Evolutionary conservation across 2,797 vertebrate genomes (phyloP), one percentile per base, ranked within the genome.

Genomic region (Chaenodraco wilsoni): DNA sequence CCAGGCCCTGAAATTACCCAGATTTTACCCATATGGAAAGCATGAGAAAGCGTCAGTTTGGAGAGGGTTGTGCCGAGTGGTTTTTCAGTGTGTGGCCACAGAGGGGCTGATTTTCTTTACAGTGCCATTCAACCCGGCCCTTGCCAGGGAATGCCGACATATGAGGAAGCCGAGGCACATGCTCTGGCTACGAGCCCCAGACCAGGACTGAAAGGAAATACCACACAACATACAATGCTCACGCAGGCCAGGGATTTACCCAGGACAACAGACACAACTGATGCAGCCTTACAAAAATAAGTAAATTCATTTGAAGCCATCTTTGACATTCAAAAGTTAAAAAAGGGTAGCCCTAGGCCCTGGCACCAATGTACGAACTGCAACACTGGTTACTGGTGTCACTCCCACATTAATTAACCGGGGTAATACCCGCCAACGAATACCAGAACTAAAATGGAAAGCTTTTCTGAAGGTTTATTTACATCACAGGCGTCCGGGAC

Each of bases 1-100:
- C 77, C 76, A 55, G 57, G 87, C 87, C 90, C 92, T 92, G 87
- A 94, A 95, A 94, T 94, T 92, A 94, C 88, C 65, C 74, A 83
- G 83, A 91, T 87, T 89, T 85, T 72, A 87, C 81, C 85, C 93
- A 92, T 92, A 93, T 90, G 93, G 92, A 92, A 91, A 92, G 88
- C 90, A 93, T 92, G 93, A 92, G 91, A 92, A 88, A 88, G 84
- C 89, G 70, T 92, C 87, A 87, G 88, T 81, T 82, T 87, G 88
- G 81, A 88, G 71, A 89, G 74, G 85, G 84, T 82, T 86, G 89
- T 77, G 85, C 83, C 71, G 78, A 85, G 90, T 87, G 90, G 87
- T 86, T 92, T 93, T 93, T 79, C 90, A 85, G 82, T 68, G 59
- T 92, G 91, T 91, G 91, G 91, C 87, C 88, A 76, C 88, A 91